Evolutionary conservation across 2,113 vertebrate genomes (phyloP).

Genomic region (Campylomormyrus numenius): DNA sequence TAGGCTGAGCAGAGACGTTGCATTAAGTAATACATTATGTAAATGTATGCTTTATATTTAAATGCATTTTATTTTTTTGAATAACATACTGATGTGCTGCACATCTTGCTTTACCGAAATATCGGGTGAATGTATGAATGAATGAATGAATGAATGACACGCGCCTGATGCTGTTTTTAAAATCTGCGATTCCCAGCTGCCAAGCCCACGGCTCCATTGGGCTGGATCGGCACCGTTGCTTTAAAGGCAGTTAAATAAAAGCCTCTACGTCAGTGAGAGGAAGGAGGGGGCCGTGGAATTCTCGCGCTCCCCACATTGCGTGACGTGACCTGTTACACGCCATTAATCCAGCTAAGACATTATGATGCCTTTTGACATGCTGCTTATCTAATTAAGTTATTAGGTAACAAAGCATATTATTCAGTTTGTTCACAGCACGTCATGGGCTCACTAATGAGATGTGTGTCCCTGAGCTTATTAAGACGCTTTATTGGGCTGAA

Average conservation of each 20-base stretch:
- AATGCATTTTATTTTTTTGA: neutral
- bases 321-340: neutral
- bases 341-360: neutral
- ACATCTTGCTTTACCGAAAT: neutral
- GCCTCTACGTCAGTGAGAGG: neutral
- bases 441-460: neutral
- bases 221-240: neutral
- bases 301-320: neutral
- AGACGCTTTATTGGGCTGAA: neutral
- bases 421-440: neutral
- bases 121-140: neutral
- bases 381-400: neutral
- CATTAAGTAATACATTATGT: neutral
- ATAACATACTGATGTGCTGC: neutral
- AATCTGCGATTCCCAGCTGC: neutral
- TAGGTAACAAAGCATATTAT: slow-evolving; percentile 7
- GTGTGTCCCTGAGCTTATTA: neutral
- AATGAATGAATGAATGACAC: neutral
- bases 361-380: neutral
- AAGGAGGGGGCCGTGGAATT: neutral
- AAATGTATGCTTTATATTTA: neutral
- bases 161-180: neutral
- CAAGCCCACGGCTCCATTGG: neutral
- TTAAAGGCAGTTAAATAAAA: neutral
- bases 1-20: neutral